These are phyloP conservation scores for Tyria jacobaeae DNA, from an alignment of 2,888 invertebrate species.

Conservation along the genomic window DNA sequence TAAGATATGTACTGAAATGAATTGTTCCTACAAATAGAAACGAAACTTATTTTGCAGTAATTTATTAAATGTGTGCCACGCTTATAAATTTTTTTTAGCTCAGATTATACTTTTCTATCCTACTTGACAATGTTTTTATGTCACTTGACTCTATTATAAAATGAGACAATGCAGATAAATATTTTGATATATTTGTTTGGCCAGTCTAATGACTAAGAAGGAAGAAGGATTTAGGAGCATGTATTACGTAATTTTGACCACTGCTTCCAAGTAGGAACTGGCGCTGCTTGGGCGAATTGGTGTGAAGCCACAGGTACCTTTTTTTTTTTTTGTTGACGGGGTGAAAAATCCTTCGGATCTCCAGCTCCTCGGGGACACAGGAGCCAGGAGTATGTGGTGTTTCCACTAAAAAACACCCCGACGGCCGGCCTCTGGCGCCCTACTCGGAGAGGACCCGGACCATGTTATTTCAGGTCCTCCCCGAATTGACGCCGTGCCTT, in stretches of 20 bases:
- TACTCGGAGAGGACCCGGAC: too few relatives aligned
- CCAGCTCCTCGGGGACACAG: too few relatives aligned
- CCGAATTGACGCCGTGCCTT: too few relatives aligned
- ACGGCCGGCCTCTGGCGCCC: too few relatives aligned
- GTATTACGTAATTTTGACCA: background rate
- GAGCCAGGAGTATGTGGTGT: too few relatives aligned
- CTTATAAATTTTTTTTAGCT: background rate
- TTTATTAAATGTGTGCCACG: slow-evolving; percentile 30
- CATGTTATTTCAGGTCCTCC: too few relatives aligned
- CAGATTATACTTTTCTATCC: background rate
- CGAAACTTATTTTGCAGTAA: slow-evolving; percentile 6
- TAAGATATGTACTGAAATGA: slow-evolving; percentile 7
- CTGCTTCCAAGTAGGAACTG: background rate
- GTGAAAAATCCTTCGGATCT: too few relatives aligned
- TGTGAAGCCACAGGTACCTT: background rate
- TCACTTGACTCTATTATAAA: too few relatives aligned
- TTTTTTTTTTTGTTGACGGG: too few relatives aligned
- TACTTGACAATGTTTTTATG: background rate
- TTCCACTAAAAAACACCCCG: too few relatives aligned
- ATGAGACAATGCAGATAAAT: background rate
- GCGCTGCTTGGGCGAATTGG: background rate
- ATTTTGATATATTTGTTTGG: background rate
- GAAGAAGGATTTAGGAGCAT: background rate
- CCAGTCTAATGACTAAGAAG: too few relatives aligned
- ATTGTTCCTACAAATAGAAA: slow-evolving; percentile 10